phyloP scores from a whole-genome alignment of 2,888 invertebrate species.

The Lithophane leautieri region DNA sequence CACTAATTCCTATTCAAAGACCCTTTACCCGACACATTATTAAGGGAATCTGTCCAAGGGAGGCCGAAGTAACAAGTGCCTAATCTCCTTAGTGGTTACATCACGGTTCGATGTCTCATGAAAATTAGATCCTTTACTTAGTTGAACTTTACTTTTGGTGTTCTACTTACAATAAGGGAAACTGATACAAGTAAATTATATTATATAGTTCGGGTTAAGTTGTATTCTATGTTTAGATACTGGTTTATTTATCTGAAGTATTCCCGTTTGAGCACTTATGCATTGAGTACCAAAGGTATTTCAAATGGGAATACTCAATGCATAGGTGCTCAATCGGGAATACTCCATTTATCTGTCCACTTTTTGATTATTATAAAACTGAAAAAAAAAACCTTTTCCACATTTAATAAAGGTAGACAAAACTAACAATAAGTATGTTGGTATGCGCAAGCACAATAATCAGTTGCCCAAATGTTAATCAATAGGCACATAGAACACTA shows the following conservation, averaged over 20 bases:
- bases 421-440: background rate
- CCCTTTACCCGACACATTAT: conserved; percentile 73
- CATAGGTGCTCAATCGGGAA: too few species aligned
- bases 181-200: conserved; percentile 32
- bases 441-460: conserved; percentile 28
- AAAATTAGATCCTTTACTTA: conserved; percentile 79
- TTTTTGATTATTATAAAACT: too few species aligned
- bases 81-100: conserved; percentile 82
- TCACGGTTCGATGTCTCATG: conserved; percentile 81
- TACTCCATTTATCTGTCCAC: too few species aligned
- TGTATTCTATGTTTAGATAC: too few species aligned
- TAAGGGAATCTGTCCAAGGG: conserved; percentile 71
- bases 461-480: conserved; percentile 32
- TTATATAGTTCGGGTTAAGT: background rate
- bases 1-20: conserved; percentile 75
- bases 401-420: too few species aligned
- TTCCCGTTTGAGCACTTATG: too few species aligned
- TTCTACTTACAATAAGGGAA: conserved; percentile 41
- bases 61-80: conserved; percentile 79
- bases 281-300: too few species aligned
- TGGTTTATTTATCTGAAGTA: too few species aligned
- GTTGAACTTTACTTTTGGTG: conserved; percentile 68
- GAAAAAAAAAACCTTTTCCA: too few species aligned
- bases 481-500: conserved; percentile 27
- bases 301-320: too few species aligned